Evolutionary conservation across 2,797 vertebrate genomes (phyloP), one percentile per base, ranked within the genome.

Genomic region (Podargus strigoides): DNA sequence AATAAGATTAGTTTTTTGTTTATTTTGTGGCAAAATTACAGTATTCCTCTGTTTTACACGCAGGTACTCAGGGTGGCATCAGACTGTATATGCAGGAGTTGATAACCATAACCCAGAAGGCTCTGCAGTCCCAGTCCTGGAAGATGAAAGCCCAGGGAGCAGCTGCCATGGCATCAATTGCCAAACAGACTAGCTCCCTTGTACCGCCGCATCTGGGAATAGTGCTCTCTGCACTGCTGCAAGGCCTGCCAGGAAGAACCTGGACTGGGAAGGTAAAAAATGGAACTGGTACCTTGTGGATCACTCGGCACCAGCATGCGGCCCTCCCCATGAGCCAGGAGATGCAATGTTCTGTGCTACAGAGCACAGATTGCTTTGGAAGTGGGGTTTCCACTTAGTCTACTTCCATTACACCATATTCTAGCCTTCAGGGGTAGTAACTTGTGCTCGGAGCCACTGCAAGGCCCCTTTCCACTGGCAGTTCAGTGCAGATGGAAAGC

Each of bases 141-240:
- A 99, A 99, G 97, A 99, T 99, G 99, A 99, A 99, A 97, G 98
- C 99, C 36, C 99, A 99, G 95, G 99, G 99, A 84, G 99, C 99
- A 28, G 97, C 98, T 95, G 98, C 99, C 94, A 99, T 99, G 98
- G 98, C 99, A 81, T 99, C 99, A 6, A 98, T 99, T 94, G 99
- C 99, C 80, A 99, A 99, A 96, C 99, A 99, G 91, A 99, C 99
- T 0, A 98, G 99, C 78, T 99, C 99, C 5, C 96, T 99, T 77
- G 98, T 98, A 15, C 99, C 99, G 0, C 99, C 99, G 0, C 98
- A 99, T 94, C 98, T 99, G 46, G 99, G 99, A 76, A 98, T 99
- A 98, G 98, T 99, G 85, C 97, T 99, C 21, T 98, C 97, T 0
- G 98, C 99, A 1, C 96, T 99, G 53, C 96, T 99, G 86, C 99